Percentiles rank a stretch among this genome's conserved stretches.
phyloP scores from a whole-genome alignment of 2,797 vertebrate species.

The Chloroceryle amazona region DNA sequence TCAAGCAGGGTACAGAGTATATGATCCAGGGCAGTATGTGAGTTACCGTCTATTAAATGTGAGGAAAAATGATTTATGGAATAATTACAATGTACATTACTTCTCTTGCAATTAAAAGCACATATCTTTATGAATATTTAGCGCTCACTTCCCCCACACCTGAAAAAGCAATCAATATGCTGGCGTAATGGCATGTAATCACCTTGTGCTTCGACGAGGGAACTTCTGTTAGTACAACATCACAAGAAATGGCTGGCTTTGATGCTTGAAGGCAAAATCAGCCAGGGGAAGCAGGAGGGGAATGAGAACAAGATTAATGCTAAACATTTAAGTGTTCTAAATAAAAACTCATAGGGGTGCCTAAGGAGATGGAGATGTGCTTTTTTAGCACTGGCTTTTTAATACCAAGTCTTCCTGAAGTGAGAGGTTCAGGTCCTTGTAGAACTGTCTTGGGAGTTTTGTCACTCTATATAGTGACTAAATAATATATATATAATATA shows the following conservation, averaged over 20 bases:
- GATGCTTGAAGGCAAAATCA: conserved; percentile 28
- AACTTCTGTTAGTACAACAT: background rate
- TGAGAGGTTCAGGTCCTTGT: background rate
- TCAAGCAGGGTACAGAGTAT: background rate
- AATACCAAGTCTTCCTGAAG: background rate
- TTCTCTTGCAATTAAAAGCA: background rate
- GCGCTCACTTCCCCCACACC: background rate
- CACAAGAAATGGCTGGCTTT: conserved; percentile 7
- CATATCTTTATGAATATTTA: background rate
- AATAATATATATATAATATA: too few species aligned
- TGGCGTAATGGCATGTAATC: background rate
- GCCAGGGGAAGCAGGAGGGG: background rate
- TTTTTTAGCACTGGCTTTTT: background rate
- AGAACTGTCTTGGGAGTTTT: background rate
- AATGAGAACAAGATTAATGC: conserved; percentile 5
- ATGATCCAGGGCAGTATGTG: background rate
- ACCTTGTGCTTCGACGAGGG: background rate
- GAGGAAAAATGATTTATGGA: background rate
- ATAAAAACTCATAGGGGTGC: background rate
- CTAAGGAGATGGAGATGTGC: background rate
- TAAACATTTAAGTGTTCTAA: background rate
- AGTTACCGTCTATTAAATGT: background rate
- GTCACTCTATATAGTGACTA: background rate
- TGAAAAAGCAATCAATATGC: background rate
- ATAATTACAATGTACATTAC: background rate